Conservation (phyloP, 2,113 vertebrate genomes). For the Chiloscyllium plagiosum region DNA sequence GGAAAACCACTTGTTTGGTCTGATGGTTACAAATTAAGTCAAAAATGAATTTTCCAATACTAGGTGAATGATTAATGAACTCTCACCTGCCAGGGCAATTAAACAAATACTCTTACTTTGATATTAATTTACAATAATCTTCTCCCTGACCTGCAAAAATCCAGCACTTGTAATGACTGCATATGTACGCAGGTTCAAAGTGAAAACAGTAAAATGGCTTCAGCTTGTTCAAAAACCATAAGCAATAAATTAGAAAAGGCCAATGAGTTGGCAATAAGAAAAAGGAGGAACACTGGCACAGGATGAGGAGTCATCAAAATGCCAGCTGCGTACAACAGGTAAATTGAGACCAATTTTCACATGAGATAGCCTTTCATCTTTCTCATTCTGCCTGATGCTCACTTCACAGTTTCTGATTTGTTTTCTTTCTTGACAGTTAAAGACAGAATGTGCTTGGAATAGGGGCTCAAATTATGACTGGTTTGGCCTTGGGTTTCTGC, state of each 20-base stretch:
- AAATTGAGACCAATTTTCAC: conserved; percentile 57
- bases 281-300: conserved; percentile 43
- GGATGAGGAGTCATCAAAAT: conserved; percentile 49
- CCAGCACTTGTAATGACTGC: conserved; percentile 42
- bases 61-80: too few species aligned
- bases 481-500: conserved; percentile 20
- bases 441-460: neutral
- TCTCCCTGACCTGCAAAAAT: neutral
- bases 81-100: neutral
- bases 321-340: conserved; percentile 45
- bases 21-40: neutral
- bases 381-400: conserved; percentile 52
- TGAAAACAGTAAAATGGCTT: conserved; percentile 45
- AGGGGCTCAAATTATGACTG: conserved; percentile 25
- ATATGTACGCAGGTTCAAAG: conserved; percentile 48
- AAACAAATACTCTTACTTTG: neutral
- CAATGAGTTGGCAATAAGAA: conserved; percentile 47
- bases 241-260: conserved; percentile 49
- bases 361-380: conserved; percentile 54
- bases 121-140: conserved; percentile 14
- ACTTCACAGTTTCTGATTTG: conserved; percentile 45
- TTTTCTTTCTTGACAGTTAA: conserved; percentile 31
- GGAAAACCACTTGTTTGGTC: neutral
- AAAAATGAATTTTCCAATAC: neutral
- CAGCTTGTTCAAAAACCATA: conserved; percentile 48